Percentiles rank a stretch among this genome's conserved stretches.
Conservation (phyloP, 2,797 vertebrate species). For the Scolopax bukidnonensis region DNA sequence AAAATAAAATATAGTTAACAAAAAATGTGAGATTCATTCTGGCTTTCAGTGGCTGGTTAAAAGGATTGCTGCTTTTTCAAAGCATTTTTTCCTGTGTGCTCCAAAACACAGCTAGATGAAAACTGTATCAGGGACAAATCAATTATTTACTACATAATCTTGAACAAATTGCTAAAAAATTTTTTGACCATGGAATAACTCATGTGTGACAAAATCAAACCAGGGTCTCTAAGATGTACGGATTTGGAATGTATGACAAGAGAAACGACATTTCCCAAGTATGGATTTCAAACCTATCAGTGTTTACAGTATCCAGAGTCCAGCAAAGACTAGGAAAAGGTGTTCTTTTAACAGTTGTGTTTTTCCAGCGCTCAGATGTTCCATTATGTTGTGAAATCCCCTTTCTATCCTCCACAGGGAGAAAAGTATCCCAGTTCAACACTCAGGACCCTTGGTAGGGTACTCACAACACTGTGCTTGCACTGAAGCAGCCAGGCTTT, state of each 20-base stretch:
- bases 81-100: not conserved
- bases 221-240: not conserved
- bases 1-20: not conserved
- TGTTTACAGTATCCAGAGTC: not conserved
- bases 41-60: not conserved
- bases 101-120: not conserved
- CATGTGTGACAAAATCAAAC: not conserved
- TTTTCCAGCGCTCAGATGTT: not conserved
- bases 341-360: not conserved
- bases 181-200: not conserved
- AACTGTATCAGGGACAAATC: not conserved
- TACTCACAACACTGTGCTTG: too few species aligned
- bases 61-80: not conserved
- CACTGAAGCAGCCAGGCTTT: not conserved
- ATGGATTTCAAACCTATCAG: not conserved
- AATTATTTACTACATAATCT: constrained; percentile 55
- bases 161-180: not conserved
- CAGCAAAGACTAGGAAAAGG: not conserved
- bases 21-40: not conserved
- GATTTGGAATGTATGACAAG: not conserved
- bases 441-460: not conserved
- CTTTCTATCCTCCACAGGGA: not conserved
- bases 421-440: not conserved
- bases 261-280: not conserved
- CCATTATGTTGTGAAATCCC: not conserved